Evolutionary conservation across 2,888 invertebrate species (phyloP).

Genomic region (Oscheius onirici): DNA sequence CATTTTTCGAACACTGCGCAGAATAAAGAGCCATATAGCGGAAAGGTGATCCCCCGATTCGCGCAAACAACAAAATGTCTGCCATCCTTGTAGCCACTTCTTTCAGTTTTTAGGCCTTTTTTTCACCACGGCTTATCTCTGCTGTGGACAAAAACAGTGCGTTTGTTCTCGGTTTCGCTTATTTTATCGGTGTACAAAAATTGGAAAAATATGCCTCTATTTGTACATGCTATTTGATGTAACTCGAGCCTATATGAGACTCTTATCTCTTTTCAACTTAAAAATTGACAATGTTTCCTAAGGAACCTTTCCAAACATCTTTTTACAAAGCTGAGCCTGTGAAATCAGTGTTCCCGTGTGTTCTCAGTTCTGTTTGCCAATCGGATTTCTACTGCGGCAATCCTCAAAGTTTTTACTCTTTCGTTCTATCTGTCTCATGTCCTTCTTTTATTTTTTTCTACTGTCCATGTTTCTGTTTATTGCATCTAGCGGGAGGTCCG

Average conservation of each 20-base stretch:
- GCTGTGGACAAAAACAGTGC: too few relatives aligned
- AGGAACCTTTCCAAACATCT: slow-evolving; percentile 29
- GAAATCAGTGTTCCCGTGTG: slow-evolving; percentile 35
- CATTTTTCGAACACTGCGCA: neutral
- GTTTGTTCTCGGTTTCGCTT: too few relatives aligned
- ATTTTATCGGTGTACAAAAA: too few relatives aligned
- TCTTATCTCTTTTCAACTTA: too few relatives aligned
- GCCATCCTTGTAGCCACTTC: neutral
- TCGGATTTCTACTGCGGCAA: slow-evolving; percentile 22
- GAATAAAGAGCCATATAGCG: too few relatives aligned
- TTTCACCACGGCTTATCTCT: neutral
- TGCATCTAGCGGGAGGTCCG: slow-evolving; percentile 32
- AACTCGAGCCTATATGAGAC: too few relatives aligned
- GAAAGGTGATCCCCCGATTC: neutral
- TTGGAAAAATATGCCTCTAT: too few relatives aligned
- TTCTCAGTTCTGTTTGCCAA: slow-evolving; percentile 16
- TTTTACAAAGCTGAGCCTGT: slow-evolving; percentile 26
- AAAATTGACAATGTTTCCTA: neutral
- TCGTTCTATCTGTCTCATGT: slow-evolving; percentile 34
- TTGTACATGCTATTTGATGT: too few relatives aligned
- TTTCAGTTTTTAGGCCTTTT: neutral
- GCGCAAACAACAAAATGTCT: neutral
- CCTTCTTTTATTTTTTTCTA: slow-evolving; percentile 22
- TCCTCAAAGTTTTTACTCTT: slow-evolving; percentile 21
- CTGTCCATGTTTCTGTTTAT: slow-evolving; percentile 31